These are phyloP conservation scores for Iguana delicatissima DNA, from an alignment of 2,797 vertebrate species.

Conservation along the genomic window DNA sequence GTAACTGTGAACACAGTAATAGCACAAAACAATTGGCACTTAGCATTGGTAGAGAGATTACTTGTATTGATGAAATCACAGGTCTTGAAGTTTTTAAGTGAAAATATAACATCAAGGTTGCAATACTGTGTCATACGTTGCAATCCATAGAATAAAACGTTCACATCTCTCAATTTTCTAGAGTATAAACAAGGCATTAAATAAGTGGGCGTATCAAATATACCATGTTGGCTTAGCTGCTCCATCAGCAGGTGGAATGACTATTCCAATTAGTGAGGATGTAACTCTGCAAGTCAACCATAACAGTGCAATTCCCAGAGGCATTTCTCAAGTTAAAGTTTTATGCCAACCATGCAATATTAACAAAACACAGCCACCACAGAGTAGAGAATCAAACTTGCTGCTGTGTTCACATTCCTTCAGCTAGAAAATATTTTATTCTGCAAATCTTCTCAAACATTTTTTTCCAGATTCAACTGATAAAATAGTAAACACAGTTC, in stretches of 20 bases:
- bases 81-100: too few species aligned
- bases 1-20: too few species aligned
- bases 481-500: slow-evolving; percentile 50
- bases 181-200: slow-evolving; percentile 25
- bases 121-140: background rate
- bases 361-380: slow-evolving; percentile 65
- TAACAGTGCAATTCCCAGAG: slow-evolving; percentile 48
- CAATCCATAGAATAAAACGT: background rate
- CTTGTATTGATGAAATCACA: background rate
- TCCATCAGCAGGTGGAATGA: slow-evolving; percentile 47
- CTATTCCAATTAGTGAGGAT: slow-evolving; percentile 62
- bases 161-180: background rate
- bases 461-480: slow-evolving; percentile 56
- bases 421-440: slow-evolving; percentile 48
- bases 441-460: slow-evolving; percentile 50
- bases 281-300: slow-evolving; percentile 51
- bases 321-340: slow-evolving; percentile 56
- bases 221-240: background rate
- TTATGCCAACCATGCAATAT: slow-evolving; percentile 64
- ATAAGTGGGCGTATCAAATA: slow-evolving; percentile 45
- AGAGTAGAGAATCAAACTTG: slow-evolving; percentile 48
- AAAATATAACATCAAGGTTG: background rate
- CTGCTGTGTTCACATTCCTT: slow-evolving; percentile 56
- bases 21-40: too few species aligned
- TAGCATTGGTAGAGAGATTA: too few species aligned